Evolutionary conservation across 2,797 vertebrate genomes (phyloP).

Genomic region (Oreochromis mossambicus): DNA sequence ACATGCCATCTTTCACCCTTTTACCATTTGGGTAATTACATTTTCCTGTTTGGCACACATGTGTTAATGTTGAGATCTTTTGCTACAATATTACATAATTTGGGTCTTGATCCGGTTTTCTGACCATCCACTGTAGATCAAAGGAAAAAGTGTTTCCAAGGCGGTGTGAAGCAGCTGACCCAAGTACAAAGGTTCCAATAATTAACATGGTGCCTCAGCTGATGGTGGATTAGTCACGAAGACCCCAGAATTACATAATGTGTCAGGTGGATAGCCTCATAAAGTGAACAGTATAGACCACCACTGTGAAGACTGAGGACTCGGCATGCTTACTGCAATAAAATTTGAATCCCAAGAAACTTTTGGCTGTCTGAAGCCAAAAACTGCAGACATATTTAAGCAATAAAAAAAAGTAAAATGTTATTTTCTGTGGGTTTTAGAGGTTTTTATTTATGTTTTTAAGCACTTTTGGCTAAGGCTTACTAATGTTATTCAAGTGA

Average conservation of each 20-base stretch:
- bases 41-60: neutral
- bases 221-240: conserved; percentile 39
- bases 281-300: neutral
- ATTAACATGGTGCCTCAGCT: conserved; percentile 22
- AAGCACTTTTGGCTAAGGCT: neutral
- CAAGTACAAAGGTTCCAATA: conserved; percentile 30
- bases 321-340: neutral
- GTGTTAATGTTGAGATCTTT: neutral
- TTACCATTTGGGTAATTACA: neutral
- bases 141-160: conserved; percentile 9
- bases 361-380: neutral
- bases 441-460: neutral
- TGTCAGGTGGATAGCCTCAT: neutral
- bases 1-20: neutral
- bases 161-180: conserved; percentile 2
- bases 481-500: neutral
- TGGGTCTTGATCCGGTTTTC: neutral
- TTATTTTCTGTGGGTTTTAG: neutral
- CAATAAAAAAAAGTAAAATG: neutral
- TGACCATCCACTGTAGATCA: neutral
- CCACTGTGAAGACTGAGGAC: neutral
- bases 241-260: conserved; percentile 36
- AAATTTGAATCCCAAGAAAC: neutral
- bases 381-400: neutral
- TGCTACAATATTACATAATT: neutral